Conservation (phyloP, 1,140 invertebrate species). For the Heliothis virescens region DNA sequence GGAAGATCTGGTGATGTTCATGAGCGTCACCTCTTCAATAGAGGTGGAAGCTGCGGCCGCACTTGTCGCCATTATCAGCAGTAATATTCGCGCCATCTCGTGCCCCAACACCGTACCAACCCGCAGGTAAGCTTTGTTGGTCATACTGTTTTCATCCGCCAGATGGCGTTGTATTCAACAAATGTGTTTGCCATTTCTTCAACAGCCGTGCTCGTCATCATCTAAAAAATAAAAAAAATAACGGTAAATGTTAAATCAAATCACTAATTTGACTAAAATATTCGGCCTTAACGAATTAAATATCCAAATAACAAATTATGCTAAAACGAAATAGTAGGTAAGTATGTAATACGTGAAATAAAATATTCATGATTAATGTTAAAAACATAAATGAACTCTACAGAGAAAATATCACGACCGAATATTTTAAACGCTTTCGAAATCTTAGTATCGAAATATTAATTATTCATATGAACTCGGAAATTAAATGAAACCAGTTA, state of each 20-base stretch:
- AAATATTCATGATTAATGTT: conserved; percentile 39
- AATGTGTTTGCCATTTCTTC: conserved; percentile 46
- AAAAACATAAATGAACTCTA: conserved; percentile 41
- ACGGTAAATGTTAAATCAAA: conserved; percentile 16
- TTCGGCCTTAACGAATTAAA: conserved; percentile 28
- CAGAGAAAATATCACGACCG: conserved; percentile 48
- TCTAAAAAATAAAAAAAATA: conserved; percentile 52
- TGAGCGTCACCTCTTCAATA: conserved; percentile 75
- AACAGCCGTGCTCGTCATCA: conserved; percentile 30
- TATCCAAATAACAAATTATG: neutral
- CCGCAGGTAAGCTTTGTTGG: conserved; percentile 25
- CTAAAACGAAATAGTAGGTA: neutral
- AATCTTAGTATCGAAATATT: conserved; percentile 57
- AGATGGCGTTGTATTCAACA: conserved; percentile 61
- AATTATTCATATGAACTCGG: conserved; percentile 62
- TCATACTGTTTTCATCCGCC: conserved; percentile 56
- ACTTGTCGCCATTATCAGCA: conserved; percentile 58
- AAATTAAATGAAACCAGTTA: conserved; percentile 57
- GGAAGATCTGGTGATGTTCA: conserved; percentile 75
- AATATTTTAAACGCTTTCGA: conserved; percentile 60
- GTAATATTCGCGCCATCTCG: conserved; percentile 72
- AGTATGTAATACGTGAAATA: conserved; percentile 7
- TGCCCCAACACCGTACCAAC: conserved; percentile 43
- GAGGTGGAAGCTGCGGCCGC: conserved; percentile 53
- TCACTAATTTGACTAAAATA: neutral